Evolutionary conservation across 2,888 invertebrate genomes (phyloP), one percentile per base, ranked within the genome.

Genomic region (Campoplex capitator): DNA sequence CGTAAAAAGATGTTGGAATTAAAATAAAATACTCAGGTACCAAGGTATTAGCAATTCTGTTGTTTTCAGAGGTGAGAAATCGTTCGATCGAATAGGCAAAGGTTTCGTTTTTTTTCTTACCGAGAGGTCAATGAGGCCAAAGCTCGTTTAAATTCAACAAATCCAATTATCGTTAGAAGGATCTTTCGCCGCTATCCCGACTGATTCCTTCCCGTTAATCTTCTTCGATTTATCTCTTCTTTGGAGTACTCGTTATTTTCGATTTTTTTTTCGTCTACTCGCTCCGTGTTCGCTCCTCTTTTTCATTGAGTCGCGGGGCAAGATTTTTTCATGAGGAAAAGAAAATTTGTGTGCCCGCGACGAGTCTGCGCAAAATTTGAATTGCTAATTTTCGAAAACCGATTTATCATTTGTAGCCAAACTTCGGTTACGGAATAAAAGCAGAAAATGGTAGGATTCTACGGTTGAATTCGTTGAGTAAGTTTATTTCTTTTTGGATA

Each of bases 161-260:
- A 62, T 62, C 62, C 62, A 62, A 62, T 62, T 32, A 62, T 62
- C 62, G 62, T 32, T 62, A 32, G 62, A 16, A 62, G 7, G 16
- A 62, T 62, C 62, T 62, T 62, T 62, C 16, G 6, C 32, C 13
- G 32, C 32, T 16, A 32, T 16, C 62, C 32, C 62, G 32, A 62
- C 16, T 32, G 9, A 62, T 28, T 62, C 32, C 13, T 38, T 58
- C 62, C 62, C 16, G 32, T 62, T 32, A 62, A 62, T 62, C 62
- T 62, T 32, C 6, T 16, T 62, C 16, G 16, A 62, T 62, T 62
- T 32, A 62, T 62, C 62, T 62, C 32, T 62, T 32, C 62, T 32
- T 32, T 16, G 32, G 32, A 28, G 62, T 11, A 62, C 62, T 67
- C 38, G 38, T 42, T 42, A 42, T 42, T 67, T 67, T n/a, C 11